Conservation (phyloP, 2,888 invertebrate genomes). For the Germaria angustata region DNA sequence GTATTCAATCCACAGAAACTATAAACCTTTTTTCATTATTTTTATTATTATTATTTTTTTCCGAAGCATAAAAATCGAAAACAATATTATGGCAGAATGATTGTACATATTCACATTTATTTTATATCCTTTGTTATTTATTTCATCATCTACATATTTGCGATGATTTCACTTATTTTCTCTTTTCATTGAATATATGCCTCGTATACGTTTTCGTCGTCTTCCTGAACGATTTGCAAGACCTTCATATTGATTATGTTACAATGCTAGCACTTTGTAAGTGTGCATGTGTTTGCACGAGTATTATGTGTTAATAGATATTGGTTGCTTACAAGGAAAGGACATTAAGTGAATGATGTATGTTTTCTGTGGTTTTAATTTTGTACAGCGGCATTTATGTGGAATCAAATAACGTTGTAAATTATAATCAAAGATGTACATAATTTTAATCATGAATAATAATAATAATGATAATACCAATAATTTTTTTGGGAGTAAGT, state of each 20-base stretch:
- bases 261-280: too few species aligned
- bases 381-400: background rate
- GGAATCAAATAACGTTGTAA: too few species aligned
- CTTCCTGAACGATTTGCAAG: too few species aligned
- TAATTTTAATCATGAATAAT: too few species aligned
- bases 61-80: conserved; percentile 6
- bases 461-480: too few species aligned
- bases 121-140: conserved; percentile 31
- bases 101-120: conserved; percentile 9
- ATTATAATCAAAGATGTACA: too few species aligned
- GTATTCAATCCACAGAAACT: conserved; percentile 13
- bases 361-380: background rate
- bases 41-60: too few species aligned
- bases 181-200: background rate
- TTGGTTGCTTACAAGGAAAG: background rate
- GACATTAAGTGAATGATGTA: background rate
- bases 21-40: conserved; percentile 8
- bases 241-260: too few species aligned
- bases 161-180: background rate
- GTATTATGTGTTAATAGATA: background rate
- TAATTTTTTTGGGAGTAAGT: too few species aligned
- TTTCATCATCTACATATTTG: background rate
- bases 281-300: too few species aligned
- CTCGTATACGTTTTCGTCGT: too few species aligned
- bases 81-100: background rate